Percentiles rank a stretch among this genome's conserved stretches.
phyloP scores from a whole-genome alignment of 1,140 invertebrate species.

The Callitettix versicolor region DNA sequence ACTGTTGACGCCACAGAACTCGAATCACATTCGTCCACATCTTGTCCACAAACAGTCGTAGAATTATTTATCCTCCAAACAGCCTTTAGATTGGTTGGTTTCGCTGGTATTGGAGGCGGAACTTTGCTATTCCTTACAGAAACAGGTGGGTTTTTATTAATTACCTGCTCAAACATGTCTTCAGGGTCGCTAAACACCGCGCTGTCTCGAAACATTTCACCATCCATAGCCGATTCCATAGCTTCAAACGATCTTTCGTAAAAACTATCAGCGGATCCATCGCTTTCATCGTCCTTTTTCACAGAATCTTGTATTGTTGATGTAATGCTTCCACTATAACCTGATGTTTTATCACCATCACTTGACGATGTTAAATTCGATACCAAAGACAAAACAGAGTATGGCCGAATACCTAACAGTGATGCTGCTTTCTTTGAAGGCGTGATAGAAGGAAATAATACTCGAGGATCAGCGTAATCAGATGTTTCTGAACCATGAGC shows the following conservation, averaged over 20 bases:
- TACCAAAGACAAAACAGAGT: constrained; percentile 31
- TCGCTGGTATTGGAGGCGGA: constrained; percentile 34
- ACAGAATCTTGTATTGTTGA: constrained; percentile 10
- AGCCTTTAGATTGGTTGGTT: constrained; percentile 22
- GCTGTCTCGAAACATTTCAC: constrained; percentile 66
- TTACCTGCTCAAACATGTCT: constrained; percentile 29
- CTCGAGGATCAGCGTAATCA: constrained; percentile 70
- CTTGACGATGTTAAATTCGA: constrained; percentile 53
- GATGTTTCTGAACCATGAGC: constrained; percentile 49
- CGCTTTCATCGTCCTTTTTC: constrained; percentile 30
- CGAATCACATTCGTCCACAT: constrained; percentile 35
- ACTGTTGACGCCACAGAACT: constrained; percentile 36
- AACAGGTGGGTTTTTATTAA: constrained; percentile 1
- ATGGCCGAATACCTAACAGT: constrained; percentile 24
- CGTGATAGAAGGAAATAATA: constrained; percentile 42
- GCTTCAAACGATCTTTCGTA: constrained; percentile 67
- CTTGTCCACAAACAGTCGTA: neutral
- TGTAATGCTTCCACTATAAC: constrained; percentile 31
- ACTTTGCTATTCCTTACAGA: constrained; percentile 22
- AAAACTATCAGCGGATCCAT: constrained; percentile 47
- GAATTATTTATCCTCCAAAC: constrained; percentile 21
- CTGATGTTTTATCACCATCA: constrained; percentile 38
- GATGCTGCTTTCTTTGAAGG: constrained; percentile 39
- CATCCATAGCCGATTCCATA: constrained; percentile 46
- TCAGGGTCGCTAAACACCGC: constrained; percentile 72